phyloP scores from a whole-genome alignment of 2,113 vertebrate genomes.

The Rhizomys pruinosus region DNA sequence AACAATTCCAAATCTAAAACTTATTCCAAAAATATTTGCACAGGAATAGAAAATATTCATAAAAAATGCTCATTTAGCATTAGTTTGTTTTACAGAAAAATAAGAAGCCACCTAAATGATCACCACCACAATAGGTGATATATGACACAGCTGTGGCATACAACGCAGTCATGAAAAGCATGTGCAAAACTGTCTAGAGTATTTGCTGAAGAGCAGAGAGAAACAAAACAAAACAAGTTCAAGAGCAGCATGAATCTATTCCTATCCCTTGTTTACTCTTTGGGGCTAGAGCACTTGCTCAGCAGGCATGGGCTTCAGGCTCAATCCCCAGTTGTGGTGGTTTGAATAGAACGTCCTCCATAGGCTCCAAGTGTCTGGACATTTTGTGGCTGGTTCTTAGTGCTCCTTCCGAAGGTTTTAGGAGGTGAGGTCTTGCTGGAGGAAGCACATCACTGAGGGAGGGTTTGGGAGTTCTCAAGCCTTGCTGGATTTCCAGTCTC shows the following conservation, averaged over 20 bases:
- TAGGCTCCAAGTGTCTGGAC: too few relatives aligned
- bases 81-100: not conserved
- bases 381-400: too few relatives aligned
- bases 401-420: too few relatives aligned
- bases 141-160: not conserved
- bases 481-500: too few relatives aligned
- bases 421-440: too few relatives aligned
- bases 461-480: too few relatives aligned
- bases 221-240: not conserved
- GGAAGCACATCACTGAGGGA: too few relatives aligned
- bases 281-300: not conserved
- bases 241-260: not conserved
- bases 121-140: not conserved
- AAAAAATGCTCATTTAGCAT: not conserved
- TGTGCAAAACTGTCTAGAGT: not conserved
- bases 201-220: not conserved
- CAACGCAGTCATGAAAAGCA: not conserved
- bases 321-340: too few relatives aligned
- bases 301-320: not conserved
- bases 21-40: not conserved
- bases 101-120: not conserved
- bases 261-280: not conserved
- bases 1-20: not conserved
- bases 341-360: too few relatives aligned
- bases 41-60: not conserved